phyloP scores from a whole-genome alignment of 2,797 vertebrate genomes.

The Echiichthys vipera region DNA sequence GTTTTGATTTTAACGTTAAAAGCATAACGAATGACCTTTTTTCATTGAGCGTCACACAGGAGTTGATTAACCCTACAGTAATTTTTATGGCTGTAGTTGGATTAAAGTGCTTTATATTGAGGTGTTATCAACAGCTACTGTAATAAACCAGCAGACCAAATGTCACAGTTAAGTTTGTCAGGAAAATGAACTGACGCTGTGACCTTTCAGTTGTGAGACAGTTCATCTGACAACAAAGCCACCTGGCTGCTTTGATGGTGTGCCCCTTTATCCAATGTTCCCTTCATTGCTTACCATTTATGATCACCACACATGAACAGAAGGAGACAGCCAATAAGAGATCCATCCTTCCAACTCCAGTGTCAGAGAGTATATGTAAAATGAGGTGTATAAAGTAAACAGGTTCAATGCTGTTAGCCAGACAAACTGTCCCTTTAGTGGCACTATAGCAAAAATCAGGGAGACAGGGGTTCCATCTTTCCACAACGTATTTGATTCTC shows the following conservation, averaged over 20 bases:
- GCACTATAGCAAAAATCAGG: too few species aligned
- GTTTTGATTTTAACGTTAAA: not conserved
- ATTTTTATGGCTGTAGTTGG: not conserved
- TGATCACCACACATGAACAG: not conserved
- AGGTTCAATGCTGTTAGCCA: not conserved
- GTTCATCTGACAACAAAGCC: conserved; percentile 15
- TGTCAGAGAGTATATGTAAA: not conserved
- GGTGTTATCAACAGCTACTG: not conserved
- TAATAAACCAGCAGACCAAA: conserved; percentile 3
- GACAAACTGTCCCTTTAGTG: fast-evolving
- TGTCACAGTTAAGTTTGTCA: conserved; percentile 7
- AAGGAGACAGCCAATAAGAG: not conserved
- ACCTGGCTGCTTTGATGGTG: conserved; percentile 3
- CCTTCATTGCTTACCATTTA: not conserved
- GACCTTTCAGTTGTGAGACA: conserved; percentile 22
- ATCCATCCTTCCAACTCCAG: not conserved
- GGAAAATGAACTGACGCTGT: conserved; percentile 2
- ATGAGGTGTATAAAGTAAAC: not conserved
- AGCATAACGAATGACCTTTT: too few species aligned
- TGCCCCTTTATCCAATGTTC: not conserved
- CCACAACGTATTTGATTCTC: not conserved
- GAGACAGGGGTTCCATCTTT: not conserved
- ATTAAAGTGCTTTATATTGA: not conserved
- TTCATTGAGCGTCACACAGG: not conserved
- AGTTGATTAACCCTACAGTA: not conserved